Base-by-base conservation (phyloP, 2,888 invertebrate species). In the Heliconius hortense region DNA sequence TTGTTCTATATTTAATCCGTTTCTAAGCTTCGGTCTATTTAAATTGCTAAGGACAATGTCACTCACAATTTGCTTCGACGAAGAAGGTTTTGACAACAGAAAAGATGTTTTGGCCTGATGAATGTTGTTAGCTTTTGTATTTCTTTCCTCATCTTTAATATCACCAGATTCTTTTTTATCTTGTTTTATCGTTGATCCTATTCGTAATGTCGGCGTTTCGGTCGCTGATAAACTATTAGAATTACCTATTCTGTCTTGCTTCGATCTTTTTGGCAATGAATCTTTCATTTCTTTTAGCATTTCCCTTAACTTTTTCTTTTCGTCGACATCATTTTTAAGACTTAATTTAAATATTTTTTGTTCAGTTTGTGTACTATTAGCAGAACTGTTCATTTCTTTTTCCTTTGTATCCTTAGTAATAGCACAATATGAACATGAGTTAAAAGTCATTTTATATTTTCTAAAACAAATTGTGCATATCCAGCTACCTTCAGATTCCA, bases 281-380 rank as follows among this genome's bases (percentile, higher is more conserved):
- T 96, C 95, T 88, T 96, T 96, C 96, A 96, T 96, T 91, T 96
- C 96, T 83, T 96, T 96, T 79, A 96, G 87, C 95, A 96, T 96
- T 88, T 96, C 96, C 85, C 95, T 95, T 43, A 96, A 88, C 84
- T 94, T 94, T 84, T 95, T 95, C 83, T 95, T 95, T 82, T 95
- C 95, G 80, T 95, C 91, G 15, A 72, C 77, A 60, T 76, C 76
- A 71, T 76, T 83, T 73, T 28, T 28, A 68, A 53, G 59, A 77
- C 18, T 69, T 48, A 71, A 59, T 18, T 63, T 64, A 4, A 43
- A 18, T n/a, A 77, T 53, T 26, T 80, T 78, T 11, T 72, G 81
- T 73, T 83, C 86, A 18, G 88, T 89, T 85, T 89, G 90, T 56
- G 88, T 89, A 77, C 79, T 86, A 28, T 82, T 83, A 74, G 82